Conservation (phyloP, 2,797 vertebrate species). For the Scarus forsteni region DNA sequence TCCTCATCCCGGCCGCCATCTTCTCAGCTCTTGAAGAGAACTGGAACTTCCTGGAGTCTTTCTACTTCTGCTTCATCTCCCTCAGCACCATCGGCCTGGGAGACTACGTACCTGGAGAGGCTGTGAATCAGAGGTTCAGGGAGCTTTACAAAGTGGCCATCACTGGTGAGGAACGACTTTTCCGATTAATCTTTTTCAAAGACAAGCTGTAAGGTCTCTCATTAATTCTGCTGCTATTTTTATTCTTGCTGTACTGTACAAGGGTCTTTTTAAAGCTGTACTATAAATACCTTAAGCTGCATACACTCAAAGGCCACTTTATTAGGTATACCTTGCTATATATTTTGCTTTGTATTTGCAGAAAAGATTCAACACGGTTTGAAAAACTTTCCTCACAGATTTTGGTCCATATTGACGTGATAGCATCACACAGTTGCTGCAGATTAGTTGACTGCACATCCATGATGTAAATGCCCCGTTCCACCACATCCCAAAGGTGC, state of each 20-base stretch:
- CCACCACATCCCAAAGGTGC: too few relatives aligned
- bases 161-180: conserved; percentile 89
- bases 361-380: too few relatives aligned
- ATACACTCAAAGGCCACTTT: not conserved
- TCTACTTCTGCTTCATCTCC: conserved; percentile 99
- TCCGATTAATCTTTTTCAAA: not conserved
- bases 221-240: not conserved
- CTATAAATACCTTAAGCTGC: not conserved
- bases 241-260: not conserved
- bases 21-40: conserved; percentile 94
- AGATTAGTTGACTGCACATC: too few relatives aligned
- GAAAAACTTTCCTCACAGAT: too few relatives aligned
- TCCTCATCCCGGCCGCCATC: conserved; percentile 94
- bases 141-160: conserved; percentile 97
- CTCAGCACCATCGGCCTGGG: conserved; percentile 97
- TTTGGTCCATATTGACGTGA: too few relatives aligned
- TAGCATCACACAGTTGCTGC: too few relatives aligned
- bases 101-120: conserved; percentile 97
- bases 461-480: too few relatives aligned
- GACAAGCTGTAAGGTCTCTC: not conserved
- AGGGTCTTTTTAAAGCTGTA: too few relatives aligned
- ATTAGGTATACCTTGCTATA: too few relatives aligned
- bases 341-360: too few relatives aligned
- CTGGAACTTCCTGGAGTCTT: conserved; percentile 98
- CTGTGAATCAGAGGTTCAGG: conserved; percentile 92